phyloP scores from a whole-genome alignment of 1,140 invertebrate genomes.

The Brachionus manjavacas region DNA sequence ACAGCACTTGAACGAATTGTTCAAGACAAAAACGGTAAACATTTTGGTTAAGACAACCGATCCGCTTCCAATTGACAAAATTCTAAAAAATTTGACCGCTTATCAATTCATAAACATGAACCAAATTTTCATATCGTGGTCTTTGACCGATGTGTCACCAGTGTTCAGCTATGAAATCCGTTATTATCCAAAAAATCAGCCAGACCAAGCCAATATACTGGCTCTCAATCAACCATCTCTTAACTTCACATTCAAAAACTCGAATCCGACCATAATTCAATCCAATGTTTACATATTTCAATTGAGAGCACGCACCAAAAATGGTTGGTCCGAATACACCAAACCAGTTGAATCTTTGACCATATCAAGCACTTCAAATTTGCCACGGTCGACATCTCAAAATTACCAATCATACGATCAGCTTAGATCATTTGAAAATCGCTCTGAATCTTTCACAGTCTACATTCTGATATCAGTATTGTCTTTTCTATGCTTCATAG shows the following conservation, averaged over 20 bases:
- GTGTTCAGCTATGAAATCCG: slow-evolving; percentile 2
- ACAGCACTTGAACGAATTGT: slow-evolving; percentile 6
- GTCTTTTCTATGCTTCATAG: neutral
- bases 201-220: neutral
- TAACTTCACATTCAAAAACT: slow-evolving; percentile 42
- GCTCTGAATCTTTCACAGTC: neutral
- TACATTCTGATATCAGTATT: neutral
- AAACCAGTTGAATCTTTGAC: neutral
- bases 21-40: slow-evolving; percentile 20
- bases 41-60: neutral
- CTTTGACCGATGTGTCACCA: neutral
- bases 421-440: neutral
- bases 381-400: neutral
- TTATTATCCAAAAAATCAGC: neutral
- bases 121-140: slow-evolving; percentile 17
- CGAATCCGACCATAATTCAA: neutral
- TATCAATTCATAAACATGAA: slow-evolving; percentile 36
- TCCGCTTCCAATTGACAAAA: neutral
- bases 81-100: neutral
- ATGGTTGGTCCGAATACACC: slow-evolving; percentile 4
- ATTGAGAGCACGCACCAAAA: neutral
- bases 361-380: neutral
- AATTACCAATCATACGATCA: neutral
- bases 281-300: slow-evolving; percentile 27
- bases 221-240: neutral